These are phyloP conservation scores for Poecilia gillii DNA, from an alignment of 2,797 vertebrate species.

Conservation along the genomic window DNA sequence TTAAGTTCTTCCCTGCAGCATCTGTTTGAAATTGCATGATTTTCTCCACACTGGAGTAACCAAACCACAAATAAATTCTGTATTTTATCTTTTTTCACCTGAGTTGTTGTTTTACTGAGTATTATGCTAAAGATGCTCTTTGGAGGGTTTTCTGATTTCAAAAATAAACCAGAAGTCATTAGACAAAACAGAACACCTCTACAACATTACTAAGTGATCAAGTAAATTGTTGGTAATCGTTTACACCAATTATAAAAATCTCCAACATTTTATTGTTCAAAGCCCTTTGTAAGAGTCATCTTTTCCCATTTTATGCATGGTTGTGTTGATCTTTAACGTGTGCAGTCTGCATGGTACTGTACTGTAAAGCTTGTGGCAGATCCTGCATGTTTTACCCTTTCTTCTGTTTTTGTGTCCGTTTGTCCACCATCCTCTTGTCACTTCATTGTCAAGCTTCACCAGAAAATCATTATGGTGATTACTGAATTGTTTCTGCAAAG, in stretches of 20 bases:
- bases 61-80: constrained; percentile 21
- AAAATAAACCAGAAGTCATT: background rate
- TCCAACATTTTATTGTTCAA: background rate
- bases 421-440: constrained; percentile 2
- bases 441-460: background rate
- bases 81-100: background rate
- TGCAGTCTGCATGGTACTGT: constrained; percentile 13
- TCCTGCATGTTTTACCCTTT: constrained; percentile 45
- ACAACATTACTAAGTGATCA: background rate
- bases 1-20: background rate
- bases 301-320: constrained; percentile 23
- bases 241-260: background rate
- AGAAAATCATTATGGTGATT: background rate
- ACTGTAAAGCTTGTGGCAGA: constrained; percentile 19
- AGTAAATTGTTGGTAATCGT: background rate
- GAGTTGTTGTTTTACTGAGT: background rate
- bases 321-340: constrained; percentile 15
- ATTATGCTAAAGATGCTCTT: constrained; percentile 25
- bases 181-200: background rate
- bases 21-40: background rate
- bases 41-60: background rate
- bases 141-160: constrained; percentile 23
- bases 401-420: constrained; percentile 29
- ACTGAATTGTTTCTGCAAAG: constrained; percentile 9
- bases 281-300: constrained; percentile 29